Evolutionary conservation across 2,888 invertebrate species (phyloP).

Genomic region (Sarcophaga variegata): DNA sequence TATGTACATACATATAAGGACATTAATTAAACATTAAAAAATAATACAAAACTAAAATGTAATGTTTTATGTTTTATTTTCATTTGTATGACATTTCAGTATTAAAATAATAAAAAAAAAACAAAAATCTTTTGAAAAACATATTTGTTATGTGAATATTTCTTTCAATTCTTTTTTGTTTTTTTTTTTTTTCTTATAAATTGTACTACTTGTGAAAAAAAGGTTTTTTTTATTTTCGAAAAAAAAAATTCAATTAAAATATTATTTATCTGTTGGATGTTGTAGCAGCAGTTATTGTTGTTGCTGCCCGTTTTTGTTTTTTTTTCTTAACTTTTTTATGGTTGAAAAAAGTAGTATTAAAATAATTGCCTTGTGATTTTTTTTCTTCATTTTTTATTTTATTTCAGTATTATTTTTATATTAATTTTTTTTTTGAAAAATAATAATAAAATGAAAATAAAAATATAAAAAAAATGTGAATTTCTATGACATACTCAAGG

Average conservation of each 20-base stretch:
- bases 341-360: constrained; percentile 62
- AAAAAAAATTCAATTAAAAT: constrained; percentile 66
- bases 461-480: constrained; percentile 1
- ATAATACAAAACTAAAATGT: neutral
- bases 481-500: constrained; percentile 71
- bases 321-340: neutral
- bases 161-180: constrained; percentile 7
- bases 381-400: constrained; percentile 62
- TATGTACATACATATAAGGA: too few species aligned
- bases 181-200: constrained; percentile 37
- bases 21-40: too few species aligned
- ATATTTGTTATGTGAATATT: constrained; percentile 7
- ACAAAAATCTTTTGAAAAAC: constrained; percentile 5
- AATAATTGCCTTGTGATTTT: constrained; percentile 67
- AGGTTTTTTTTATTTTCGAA: constrained; percentile 36
- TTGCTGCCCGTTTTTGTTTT: constrained; percentile 1
- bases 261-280: constrained; percentile 62
- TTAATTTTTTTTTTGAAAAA: constrained; percentile 7
- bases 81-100: neutral
- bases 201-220: constrained; percentile 55
- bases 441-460: neutral
- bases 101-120: neutral
- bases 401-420: constrained; percentile 59
- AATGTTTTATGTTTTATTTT: neutral
- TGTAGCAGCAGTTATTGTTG: constrained; percentile 23